Conservation (phyloP, 2,797 vertebrate genomes). For the Momotus momota region DNA sequence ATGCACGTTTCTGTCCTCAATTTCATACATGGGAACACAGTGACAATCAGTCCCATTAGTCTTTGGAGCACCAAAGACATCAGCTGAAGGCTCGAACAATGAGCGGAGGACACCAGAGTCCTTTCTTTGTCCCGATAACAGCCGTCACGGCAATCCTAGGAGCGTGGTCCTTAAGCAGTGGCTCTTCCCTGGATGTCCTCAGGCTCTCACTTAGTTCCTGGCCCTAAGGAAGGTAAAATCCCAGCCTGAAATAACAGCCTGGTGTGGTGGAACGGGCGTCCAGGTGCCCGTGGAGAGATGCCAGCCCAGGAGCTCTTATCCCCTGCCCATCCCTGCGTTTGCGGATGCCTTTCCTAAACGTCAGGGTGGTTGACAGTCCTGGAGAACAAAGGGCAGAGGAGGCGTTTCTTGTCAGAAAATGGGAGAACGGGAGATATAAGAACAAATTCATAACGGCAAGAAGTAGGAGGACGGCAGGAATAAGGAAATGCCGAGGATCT, state of each 20-base stretch:
- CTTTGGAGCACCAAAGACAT: background rate
- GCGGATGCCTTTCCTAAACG: background rate
- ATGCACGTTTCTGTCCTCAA: background rate
- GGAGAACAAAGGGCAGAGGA: background rate
- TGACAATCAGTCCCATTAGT: slow-evolving; percentile 5
- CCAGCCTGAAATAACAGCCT: background rate
- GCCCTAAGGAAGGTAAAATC: background rate
- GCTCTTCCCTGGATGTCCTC: background rate
- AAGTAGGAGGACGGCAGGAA: background rate
- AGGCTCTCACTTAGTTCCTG: background rate
- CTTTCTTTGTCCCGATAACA: background rate
- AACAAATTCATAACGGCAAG: background rate
- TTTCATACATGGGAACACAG: slow-evolving; percentile 35
- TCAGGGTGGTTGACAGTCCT: background rate
- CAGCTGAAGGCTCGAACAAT: background rate
- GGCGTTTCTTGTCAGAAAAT: background rate
- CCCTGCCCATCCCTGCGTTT: background rate
- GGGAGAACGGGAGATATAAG: background rate
- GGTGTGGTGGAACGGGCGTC: background rate
- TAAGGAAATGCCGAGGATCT: background rate
- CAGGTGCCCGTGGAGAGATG: background rate
- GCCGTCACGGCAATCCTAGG: background rate
- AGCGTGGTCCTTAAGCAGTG: background rate
- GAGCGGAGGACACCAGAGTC: background rate
- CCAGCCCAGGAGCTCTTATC: background rate